Evolutionary conservation across 2,113 vertebrate species (phyloP).

Genomic region (Myotis brandtii): DNA sequence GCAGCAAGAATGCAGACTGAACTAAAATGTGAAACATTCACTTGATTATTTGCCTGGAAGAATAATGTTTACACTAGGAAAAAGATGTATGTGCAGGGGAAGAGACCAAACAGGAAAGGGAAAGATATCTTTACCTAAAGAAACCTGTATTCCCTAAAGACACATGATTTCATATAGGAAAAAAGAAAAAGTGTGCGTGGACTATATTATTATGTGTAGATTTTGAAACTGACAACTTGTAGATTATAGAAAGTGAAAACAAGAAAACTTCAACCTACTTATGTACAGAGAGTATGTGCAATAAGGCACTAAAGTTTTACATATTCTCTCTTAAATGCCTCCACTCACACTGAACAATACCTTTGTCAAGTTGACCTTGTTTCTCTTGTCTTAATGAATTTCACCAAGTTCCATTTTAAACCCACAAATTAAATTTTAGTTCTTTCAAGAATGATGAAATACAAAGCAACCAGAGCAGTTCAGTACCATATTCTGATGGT

Average conservation of each 20-base stretch:
- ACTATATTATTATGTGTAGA: neutral
- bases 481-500: conserved; percentile 52
- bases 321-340: neutral
- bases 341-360: neutral
- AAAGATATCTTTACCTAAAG: conserved; percentile 32
- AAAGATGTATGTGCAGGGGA: neutral
- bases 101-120: neutral
- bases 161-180: neutral
- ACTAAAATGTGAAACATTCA: conserved; percentile 38
- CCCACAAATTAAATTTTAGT: conserved; percentile 63
- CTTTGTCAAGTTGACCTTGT: conserved; percentile 56
- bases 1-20: conserved; percentile 26
- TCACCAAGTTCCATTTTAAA: conserved; percentile 59
- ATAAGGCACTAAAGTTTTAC: neutral
- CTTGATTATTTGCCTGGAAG: conserved; percentile 37
- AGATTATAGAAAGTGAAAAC: neutral
- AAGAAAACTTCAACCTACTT: neutral
- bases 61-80: conserved; percentile 52
- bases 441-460: conserved; percentile 66
- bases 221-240: neutral
- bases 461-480: conserved; percentile 34
- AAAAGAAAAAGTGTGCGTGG: neutral
- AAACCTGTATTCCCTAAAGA: conserved; percentile 9
- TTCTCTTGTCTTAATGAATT: conserved; percentile 52
- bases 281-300: neutral